Percentiles rank a stretch among this genome's conserved stretches.
These are phyloP conservation scores for Notamacropus eugenii DNA, from an alignment of 2,797 vertebrate species.

Conservation along the genomic window DNA sequence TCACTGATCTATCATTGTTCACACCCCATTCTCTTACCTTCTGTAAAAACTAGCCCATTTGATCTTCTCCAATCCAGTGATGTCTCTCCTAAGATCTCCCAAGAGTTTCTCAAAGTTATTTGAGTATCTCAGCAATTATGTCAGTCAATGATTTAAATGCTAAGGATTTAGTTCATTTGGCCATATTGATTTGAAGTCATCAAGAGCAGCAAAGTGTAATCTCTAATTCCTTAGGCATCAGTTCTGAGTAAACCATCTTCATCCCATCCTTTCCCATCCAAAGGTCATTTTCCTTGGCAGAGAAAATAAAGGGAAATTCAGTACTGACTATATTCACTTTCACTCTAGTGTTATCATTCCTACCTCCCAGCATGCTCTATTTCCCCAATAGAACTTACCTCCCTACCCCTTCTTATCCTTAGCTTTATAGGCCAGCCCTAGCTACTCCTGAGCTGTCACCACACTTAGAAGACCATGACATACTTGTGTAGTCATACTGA, in stretches of 20 bases:
- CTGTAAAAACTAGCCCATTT: background rate
- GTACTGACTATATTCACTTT: background rate
- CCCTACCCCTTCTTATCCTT: background rate
- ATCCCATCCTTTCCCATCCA: background rate
- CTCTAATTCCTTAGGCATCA: background rate
- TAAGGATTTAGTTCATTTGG: background rate
- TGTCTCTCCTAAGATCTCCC: background rate
- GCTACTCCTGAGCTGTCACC: background rate
- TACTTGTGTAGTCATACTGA: background rate
- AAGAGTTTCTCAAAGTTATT: background rate
- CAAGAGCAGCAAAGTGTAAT: background rate
- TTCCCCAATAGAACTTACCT: background rate
- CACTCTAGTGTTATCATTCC: background rate
- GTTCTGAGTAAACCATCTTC: background rate
- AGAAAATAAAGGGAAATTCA: background rate
- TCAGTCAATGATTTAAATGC: background rate
- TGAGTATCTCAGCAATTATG: background rate
- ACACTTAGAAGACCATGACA: background rate
- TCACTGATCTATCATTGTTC: background rate
- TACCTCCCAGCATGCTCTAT: background rate
- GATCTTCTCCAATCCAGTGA: background rate
- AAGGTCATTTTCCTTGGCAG: background rate
- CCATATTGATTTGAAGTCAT: background rate
- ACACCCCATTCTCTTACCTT: background rate
- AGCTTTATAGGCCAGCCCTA: background rate